Conservation (phyloP, 1,140 invertebrate species). For the Galleria mellonella region DNA sequence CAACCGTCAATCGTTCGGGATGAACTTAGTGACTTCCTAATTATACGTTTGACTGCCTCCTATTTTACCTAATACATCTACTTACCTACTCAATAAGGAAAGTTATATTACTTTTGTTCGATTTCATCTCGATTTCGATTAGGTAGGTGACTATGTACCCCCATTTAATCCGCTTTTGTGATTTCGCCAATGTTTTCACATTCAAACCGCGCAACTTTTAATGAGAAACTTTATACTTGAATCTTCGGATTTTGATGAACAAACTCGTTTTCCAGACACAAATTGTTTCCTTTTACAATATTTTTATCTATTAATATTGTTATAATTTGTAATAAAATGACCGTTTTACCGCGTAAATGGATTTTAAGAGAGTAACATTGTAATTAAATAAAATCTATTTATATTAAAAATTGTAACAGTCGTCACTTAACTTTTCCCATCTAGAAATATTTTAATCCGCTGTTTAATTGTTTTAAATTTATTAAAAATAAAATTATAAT, state of each 20-base stretch:
- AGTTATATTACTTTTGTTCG: constrained; percentile 53
- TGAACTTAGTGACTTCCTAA: constrained; percentile 14
- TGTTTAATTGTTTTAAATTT: too few species aligned
- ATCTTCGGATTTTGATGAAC: constrained; percentile 1
- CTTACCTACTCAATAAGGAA: constrained; percentile 37
- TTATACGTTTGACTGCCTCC: constrained; percentile 40
- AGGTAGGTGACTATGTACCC: constrained; percentile 9
- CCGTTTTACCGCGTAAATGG: too few species aligned
- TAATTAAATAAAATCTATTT: too few species aligned
- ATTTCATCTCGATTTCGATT: constrained; percentile 31
- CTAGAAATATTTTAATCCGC: too few species aligned
- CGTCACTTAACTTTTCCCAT: too few species aligned
- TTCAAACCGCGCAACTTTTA: constrained; percentile 1
- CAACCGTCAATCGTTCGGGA: too few species aligned
- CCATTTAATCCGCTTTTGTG: background rate
- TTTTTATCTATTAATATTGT: too few species aligned
- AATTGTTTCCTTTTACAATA: too few species aligned
- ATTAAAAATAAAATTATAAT: too few species aligned
- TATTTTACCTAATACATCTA: constrained; percentile 29
- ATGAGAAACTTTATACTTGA: constrained; percentile 1
- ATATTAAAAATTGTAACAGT: too few species aligned
- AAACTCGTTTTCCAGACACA: background rate
- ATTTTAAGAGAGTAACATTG: too few species aligned
- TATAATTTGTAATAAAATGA: too few species aligned
- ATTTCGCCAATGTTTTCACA: constrained; percentile 1